A percentile compares a stretch with the other conserved stretches of the same genome.
phyloP scores from a whole-genome alignment of 2,888 invertebrate genomes.

The Chalcis sispes region DNA sequence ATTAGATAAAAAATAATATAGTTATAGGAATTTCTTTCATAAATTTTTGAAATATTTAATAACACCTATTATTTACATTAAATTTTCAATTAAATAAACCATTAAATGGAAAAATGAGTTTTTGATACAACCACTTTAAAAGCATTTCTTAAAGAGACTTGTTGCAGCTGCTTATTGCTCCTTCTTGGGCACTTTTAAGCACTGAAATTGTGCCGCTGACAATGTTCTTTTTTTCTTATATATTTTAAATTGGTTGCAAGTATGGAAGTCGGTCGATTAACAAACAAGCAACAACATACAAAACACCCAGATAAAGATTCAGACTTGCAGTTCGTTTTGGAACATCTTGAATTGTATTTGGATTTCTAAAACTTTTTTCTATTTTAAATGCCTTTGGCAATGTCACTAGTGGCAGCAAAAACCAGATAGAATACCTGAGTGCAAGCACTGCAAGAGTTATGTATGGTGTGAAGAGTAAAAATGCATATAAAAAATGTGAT shows the following conservation, averaged over 20 bases:
- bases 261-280: slow-evolving; percentile 72
- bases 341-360: slow-evolving; percentile 87
- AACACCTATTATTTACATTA: too few relatives aligned
- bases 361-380: slow-evolving; percentile 90
- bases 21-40: too few relatives aligned
- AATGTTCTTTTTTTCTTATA: slow-evolving; percentile 4
- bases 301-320: slow-evolving; percentile 92
- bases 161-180: slow-evolving; percentile 28
- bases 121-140: too few relatives aligned
- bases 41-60: too few relatives aligned
- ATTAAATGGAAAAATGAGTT: too few relatives aligned
- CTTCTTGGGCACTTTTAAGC: slow-evolving; percentile 30
- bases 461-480: slow-evolving; percentile 93
- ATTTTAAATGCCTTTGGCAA: slow-evolving; percentile 92
- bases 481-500: slow-evolving; percentile 93
- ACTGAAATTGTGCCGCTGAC: slow-evolving; percentile 41
- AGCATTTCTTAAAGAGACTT: slow-evolving; percentile 17
- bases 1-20: too few relatives aligned
- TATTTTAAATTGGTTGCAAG: slow-evolving; percentile 61
- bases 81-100: too few relatives aligned
- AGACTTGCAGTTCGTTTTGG: slow-evolving; percentile 93
- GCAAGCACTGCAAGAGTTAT: slow-evolving; percentile 91
- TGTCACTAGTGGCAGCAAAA: slow-evolving; percentile 91
- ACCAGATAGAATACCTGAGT: slow-evolving; percentile 91
- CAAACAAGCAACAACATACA: slow-evolving; percentile 89